A percentile compares a stretch with the other conserved stretches of the same genome.
These are phyloP conservation scores for Lymantria dispar DNA, from an alignment of 2,888 invertebrate genomes.

Conservation along the genomic window DNA sequence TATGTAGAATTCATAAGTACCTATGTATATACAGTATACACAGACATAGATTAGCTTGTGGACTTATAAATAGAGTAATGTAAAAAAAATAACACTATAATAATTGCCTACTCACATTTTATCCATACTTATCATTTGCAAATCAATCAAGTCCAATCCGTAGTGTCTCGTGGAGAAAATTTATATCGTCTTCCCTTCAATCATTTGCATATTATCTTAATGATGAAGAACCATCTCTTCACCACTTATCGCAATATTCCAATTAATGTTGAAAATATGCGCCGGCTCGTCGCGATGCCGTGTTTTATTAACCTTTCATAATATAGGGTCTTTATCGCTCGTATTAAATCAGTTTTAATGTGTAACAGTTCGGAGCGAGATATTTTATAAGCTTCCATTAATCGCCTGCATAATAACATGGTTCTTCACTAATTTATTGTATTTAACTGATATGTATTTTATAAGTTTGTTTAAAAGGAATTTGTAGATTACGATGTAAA, in stretches of 20 bases:
- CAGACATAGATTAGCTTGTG: not conserved
- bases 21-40: no score
- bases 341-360: constrained; percentile 60
- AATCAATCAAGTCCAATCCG: constrained; percentile 60
- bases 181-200: constrained; percentile 53
- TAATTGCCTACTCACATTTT: constrained; percentile 41
- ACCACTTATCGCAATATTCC: constrained; percentile 68
- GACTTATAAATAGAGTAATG: not conserved
- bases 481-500: not conserved
- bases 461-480: constrained; percentile 1
- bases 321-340: constrained; percentile 54
- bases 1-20: no score
- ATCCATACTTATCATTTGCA: constrained; percentile 49
- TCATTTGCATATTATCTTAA: constrained; percentile 73
- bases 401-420: constrained; percentile 24
- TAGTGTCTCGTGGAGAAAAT: constrained; percentile 47
- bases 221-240: constrained; percentile 64
- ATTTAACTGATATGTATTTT: constrained; percentile 6
- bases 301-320: constrained; percentile 72
- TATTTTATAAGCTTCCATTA: constrained; percentile 42
- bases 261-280: constrained; percentile 72
- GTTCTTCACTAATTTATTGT: constrained; percentile 17
- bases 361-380: constrained; percentile 51
- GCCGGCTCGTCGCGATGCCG: constrained; percentile 46
- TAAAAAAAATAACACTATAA: constrained; percentile 28